Evolutionary conservation across 2,888 invertebrate genomes (phyloP).

Genomic region (Athalia circularis): DNA sequence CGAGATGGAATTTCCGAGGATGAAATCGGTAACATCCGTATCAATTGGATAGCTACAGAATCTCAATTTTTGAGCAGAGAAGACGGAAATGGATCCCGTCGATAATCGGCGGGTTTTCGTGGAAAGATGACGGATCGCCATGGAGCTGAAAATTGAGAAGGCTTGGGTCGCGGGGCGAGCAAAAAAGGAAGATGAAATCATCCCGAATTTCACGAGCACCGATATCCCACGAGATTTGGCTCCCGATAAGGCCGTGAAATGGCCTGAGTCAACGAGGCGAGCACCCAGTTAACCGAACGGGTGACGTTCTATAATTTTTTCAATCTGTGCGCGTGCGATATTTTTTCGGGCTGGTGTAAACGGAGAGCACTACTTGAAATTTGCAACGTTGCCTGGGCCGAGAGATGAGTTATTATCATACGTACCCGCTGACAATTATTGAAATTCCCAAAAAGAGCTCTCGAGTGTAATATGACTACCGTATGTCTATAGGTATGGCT

Average conservation of each 20-base stretch:
- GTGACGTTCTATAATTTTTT: too few relatives aligned
- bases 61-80: too few relatives aligned
- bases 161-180: too few relatives aligned
- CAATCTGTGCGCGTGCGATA: too few relatives aligned
- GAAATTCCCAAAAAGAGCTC: slow-evolving; percentile 17
- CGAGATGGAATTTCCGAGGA: too few relatives aligned
- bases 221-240: slow-evolving; percentile 59
- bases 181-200: too few relatives aligned
- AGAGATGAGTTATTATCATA: slow-evolving; percentile 10
- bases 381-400: not conserved
- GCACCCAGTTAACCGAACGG: not conserved
- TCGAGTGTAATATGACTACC: slow-evolving; percentile 1
- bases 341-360: too few relatives aligned
- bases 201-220: slow-evolving; percentile 7
- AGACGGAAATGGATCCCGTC: too few relatives aligned
- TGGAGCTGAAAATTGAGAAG: not conserved
- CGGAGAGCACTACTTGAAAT: not conserved
- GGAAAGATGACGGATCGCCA: not conserved
- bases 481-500: not conserved
- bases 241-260: slow-evolving; percentile 58
- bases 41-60: too few relatives aligned
- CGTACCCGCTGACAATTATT: slow-evolving; percentile 19
- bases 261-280: slow-evolving; percentile 14
- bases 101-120: not conserved
- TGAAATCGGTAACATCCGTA: too few relatives aligned